phyloP scores from a whole-genome alignment of 2,113 vertebrate species.

The Lepus timidus region DNA sequence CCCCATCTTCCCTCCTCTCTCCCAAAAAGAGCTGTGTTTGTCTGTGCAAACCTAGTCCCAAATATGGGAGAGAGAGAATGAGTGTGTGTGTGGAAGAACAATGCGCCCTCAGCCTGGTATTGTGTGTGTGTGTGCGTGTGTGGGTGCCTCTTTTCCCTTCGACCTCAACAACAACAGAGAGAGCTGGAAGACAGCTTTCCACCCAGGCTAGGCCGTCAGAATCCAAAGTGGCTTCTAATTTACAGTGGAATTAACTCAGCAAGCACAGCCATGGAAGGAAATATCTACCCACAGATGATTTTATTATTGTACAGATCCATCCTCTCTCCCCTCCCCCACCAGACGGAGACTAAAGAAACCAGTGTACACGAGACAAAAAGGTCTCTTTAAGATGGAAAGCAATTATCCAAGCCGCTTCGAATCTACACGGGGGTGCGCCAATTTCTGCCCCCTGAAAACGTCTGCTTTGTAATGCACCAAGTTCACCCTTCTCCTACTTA shows the following conservation, averaged over 20 bases:
- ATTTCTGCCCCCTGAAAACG: not conserved
- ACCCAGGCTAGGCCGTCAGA: constrained; percentile 29
- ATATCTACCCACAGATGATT: constrained; percentile 75
- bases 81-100: constrained; percentile 85
- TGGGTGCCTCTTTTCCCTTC: constrained; percentile 74
- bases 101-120: constrained; percentile 86
- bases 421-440: not conserved
- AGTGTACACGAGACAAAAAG: constrained; percentile 69
- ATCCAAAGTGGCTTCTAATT: not conserved
- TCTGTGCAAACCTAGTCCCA: constrained; percentile 81
- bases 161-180: constrained; percentile 62
- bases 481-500: constrained; percentile 59
- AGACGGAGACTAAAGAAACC: constrained; percentile 73
- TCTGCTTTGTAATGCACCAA: constrained; percentile 50
- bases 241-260: constrained; percentile 39
- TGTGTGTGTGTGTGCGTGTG: constrained; percentile 78
- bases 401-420: constrained; percentile 55
- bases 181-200: not conserved
- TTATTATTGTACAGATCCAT: constrained; percentile 75
- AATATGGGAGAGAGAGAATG: constrained; percentile 81
- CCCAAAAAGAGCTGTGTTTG: constrained; percentile 53
- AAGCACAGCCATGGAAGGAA: constrained; percentile 64
- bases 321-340: constrained; percentile 78
- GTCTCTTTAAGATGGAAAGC: constrained; percentile 67
- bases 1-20: constrained; percentile 59